phyloP scores from a whole-genome alignment of 2,888 invertebrate genomes.

The Leptinotarsa rubiginosa region DNA sequence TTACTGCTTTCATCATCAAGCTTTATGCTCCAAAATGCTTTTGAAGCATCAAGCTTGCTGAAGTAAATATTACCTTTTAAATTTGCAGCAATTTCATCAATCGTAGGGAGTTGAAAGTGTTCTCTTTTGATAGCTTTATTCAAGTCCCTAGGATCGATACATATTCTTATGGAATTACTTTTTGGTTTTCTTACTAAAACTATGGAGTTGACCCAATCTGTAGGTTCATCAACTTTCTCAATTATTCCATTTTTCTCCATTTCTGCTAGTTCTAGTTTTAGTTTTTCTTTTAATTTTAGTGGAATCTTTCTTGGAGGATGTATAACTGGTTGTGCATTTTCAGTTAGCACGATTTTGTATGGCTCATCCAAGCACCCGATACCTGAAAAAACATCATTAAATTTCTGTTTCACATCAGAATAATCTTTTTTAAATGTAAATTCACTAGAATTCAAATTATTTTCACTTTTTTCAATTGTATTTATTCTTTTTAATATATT shows the following conservation, averaged over 20 bases:
- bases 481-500: too few species aligned
- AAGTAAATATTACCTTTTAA: constrained; percentile 9
- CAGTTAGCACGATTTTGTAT: not conserved
- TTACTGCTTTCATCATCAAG: not conserved
- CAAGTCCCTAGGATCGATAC: constrained; percentile 45
- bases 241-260: constrained; percentile 24
- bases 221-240: constrained; percentile 29
- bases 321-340: too few species aligned
- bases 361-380: not conserved
- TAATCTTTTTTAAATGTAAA: not conserved
- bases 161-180: constrained; percentile 29
- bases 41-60: constrained; percentile 16
- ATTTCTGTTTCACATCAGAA: not conserved
- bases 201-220: constrained; percentile 33
- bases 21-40: not conserved
- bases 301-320: not conserved
- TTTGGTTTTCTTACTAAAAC: constrained; percentile 30
- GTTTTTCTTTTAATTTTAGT: not conserved
- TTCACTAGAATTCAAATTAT: not conserved
- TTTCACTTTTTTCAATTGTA: not conserved
- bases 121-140: constrained; percentile 45
- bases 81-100: constrained; percentile 39
- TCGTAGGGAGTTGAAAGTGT: constrained; percentile 45
- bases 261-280: not conserved
- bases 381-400: not conserved